phyloP scores from a whole-genome alignment of 2,888 invertebrate genomes.

The Lycophotia porphyrea region DNA sequence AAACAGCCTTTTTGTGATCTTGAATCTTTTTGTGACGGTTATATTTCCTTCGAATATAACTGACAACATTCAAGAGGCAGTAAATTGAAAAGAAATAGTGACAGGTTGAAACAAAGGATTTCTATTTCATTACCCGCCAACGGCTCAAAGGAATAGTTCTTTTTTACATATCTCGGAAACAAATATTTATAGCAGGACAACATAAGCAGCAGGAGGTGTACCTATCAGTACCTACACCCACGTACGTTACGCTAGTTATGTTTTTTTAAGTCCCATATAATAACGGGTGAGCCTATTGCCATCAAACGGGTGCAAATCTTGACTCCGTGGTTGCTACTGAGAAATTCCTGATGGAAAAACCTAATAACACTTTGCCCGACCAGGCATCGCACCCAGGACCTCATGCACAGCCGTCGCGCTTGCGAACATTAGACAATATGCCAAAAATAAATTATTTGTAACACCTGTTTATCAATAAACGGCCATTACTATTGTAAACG shows the following conservation, averaged over 20 bases:
- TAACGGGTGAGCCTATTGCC: too few relatives aligned
- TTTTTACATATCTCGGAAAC: neutral
- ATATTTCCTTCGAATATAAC: constrained; percentile 10
- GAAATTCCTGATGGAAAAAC: too few relatives aligned
- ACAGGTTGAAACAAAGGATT: neutral
- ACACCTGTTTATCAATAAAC: constrained; percentile 35
- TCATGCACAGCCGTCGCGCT: too few relatives aligned
- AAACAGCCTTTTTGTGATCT: constrained; percentile 4
- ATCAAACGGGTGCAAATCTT: too few relatives aligned
- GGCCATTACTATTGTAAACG: constrained; percentile 32
- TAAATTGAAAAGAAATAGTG: constrained; percentile 17
- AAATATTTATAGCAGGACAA: neutral
- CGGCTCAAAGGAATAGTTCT: neutral
- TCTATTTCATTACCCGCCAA: constrained; percentile 11
- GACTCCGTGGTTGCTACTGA: too few relatives aligned
- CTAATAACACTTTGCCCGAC: too few relatives aligned
- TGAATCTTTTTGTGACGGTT: constrained; percentile 16
- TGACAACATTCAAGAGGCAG: constrained; percentile 7
- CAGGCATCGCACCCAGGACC: too few relatives aligned
- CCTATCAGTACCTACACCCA: too few relatives aligned
- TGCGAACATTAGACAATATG: too few relatives aligned
- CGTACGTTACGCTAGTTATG: too few relatives aligned
- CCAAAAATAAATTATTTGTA: constrained; percentile 5
- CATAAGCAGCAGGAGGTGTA: too few relatives aligned
- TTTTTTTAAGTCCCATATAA: too few relatives aligned